Evolutionary conservation across 1,140 invertebrate species (phyloP).

Genomic region (Dysdera silvatica): DNA sequence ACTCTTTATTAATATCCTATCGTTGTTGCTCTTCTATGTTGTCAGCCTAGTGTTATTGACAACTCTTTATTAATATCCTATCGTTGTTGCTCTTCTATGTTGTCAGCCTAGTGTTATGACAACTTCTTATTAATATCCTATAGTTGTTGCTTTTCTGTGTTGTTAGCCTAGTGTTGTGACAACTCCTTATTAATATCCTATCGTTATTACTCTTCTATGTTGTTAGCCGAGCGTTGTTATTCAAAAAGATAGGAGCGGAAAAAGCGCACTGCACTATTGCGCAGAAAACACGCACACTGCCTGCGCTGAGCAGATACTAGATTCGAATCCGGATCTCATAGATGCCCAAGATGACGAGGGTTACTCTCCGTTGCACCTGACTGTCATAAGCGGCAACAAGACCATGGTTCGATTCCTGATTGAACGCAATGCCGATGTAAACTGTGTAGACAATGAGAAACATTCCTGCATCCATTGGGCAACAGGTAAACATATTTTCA

Average conservation of each 20-base stretch:
- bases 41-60: too few relatives aligned
- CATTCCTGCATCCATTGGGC: slow-evolving; percentile 98
- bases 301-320: slow-evolving; percentile 56
- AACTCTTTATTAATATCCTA: too few relatives aligned
- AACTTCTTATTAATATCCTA: too few relatives aligned
- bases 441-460: slow-evolving; percentile 66
- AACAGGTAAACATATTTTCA: too few relatives aligned
- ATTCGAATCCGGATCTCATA: slow-evolving; percentile 63
- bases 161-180: too few relatives aligned
- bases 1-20: too few relatives aligned
- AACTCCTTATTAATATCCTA: too few relatives aligned
- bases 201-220: too few relatives aligned
- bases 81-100: too few relatives aligned
- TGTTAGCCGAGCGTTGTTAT: slow-evolving; percentile 13
- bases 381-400: slow-evolving; percentile 75
- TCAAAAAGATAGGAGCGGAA: slow-evolving; percentile 63
- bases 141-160: too few relatives aligned
- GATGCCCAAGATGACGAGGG: slow-evolving; percentile 81
- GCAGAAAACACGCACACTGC: slow-evolving; percentile 54
- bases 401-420: slow-evolving; percentile 65
- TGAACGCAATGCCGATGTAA: slow-evolving; percentile 19
- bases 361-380: slow-evolving; percentile 84
- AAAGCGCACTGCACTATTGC: slow-evolving; percentile 87
- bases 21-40: too few relatives aligned
- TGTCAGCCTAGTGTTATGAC: too few relatives aligned